Percentiles rank a stretch among this genome's conserved stretches.
Conservation (phyloP, 2,797 vertebrate species). For the Eutrigla gurnardus region DNA sequence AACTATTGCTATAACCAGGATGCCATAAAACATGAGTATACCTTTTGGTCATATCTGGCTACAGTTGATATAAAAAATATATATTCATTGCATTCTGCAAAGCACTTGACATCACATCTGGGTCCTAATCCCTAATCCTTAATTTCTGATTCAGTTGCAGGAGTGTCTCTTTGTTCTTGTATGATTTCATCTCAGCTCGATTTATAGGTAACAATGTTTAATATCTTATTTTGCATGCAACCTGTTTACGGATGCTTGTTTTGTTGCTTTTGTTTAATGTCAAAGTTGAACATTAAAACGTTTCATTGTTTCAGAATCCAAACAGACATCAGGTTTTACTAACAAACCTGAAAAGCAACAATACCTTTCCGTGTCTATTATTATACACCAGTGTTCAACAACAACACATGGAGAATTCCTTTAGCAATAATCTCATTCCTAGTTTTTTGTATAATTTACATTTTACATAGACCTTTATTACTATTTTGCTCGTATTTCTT, state of each 20-base stretch:
- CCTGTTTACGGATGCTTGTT: constrained; percentile 10
- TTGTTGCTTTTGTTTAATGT: constrained; percentile 6
- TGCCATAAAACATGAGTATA: not conserved
- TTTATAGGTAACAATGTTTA: constrained; percentile 30
- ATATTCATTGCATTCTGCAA: constrained; percentile 11
- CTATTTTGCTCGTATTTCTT: no score
- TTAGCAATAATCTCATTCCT: no score
- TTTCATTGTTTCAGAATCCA: not conserved
- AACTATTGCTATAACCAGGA: no score
- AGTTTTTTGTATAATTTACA: no score
- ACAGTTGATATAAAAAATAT: not conserved
- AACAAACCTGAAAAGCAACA: not conserved
- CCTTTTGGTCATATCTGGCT: not conserved
- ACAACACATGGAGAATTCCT: no score
- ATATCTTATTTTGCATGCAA: constrained; percentile 10
- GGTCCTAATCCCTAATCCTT: constrained; percentile 31
- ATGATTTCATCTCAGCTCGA: constrained; percentile 27
- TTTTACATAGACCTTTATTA: no score
- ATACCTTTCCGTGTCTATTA: not conserved
- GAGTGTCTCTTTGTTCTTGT: not conserved
- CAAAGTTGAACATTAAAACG: not conserved
- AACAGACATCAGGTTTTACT: not conserved
- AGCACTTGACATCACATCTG: constrained; percentile 22
- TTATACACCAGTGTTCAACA: not conserved
- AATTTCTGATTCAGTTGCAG: constrained; percentile 25